phyloP scores from a whole-genome alignment of 2,797 vertebrate genomes.

The Bradypus variegatus region DNA sequence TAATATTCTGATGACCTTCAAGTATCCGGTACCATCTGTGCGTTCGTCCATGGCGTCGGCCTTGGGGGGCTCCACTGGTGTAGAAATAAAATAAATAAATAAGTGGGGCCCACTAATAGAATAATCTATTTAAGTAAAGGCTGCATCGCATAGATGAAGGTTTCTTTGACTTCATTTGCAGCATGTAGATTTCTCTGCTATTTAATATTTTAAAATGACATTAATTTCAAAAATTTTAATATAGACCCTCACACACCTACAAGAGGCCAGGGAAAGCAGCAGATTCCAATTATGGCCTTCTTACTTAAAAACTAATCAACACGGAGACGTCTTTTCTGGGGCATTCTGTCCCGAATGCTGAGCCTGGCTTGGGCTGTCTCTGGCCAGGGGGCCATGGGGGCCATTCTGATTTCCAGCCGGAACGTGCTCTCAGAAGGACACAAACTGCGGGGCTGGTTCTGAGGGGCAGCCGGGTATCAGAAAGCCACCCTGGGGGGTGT shows the following conservation, averaged over 20 bases:
- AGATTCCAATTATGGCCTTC: slow-evolving; percentile 59
- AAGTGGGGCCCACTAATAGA: slow-evolving; percentile 62
- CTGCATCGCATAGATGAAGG: slow-evolving; percentile 20
- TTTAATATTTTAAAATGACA: too few relatives aligned
- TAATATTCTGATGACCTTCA: slow-evolving; percentile 85
- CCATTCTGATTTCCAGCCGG: not conserved
- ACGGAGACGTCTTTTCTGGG: not conserved
- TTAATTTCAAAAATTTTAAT: too few relatives aligned
- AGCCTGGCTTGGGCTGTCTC: not conserved
- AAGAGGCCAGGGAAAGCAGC: too few relatives aligned
- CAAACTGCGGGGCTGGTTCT: not conserved
- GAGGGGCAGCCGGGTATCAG: not conserved
- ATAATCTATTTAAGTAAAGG: slow-evolving; percentile 60
- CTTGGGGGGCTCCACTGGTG: slow-evolving; percentile 71
- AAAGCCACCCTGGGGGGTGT: not conserved
- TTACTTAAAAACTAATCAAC: slow-evolving; percentile 33
- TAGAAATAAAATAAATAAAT: slow-evolving; percentile 75
- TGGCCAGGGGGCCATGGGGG: not conserved
- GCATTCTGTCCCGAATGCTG: not conserved
- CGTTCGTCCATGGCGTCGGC: slow-evolving; percentile 70
- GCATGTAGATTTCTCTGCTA: too few relatives aligned
- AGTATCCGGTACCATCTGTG: slow-evolving; percentile 78
- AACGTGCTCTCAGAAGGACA: not conserved
- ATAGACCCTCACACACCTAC: too few relatives aligned
- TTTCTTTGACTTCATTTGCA: too few relatives aligned